A percentile compares a stretch with the other conserved stretches of the same genome.
Evolutionary conservation across 1,140 invertebrate species (phyloP).

Genomic region (Drosophila seguyi): DNA sequence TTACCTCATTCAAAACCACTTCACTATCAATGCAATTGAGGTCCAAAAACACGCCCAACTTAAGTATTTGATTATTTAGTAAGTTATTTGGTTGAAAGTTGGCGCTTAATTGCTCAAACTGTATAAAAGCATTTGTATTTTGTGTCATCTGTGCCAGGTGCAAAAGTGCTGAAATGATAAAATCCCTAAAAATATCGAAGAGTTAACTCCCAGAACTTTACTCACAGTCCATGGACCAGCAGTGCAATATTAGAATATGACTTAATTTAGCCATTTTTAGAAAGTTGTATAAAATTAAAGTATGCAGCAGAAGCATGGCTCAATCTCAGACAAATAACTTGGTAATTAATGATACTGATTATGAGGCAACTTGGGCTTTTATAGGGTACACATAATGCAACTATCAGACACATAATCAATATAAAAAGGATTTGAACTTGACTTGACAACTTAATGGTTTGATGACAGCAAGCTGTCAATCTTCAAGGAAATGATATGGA

Average conservation of each 20-base stretch:
- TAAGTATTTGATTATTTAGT: slow-evolving; percentile 34
- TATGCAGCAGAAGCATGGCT: slow-evolving; percentile 37
- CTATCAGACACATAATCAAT: slow-evolving; percentile 24
- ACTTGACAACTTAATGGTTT: slow-evolving; percentile 40
- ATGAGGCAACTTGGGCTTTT: slow-evolving; percentile 24
- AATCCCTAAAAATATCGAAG: neutral
- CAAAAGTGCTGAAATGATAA: slow-evolving; percentile 45
- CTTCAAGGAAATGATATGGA: neutral
- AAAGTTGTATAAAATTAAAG: slow-evolving; percentile 65
- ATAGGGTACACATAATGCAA: slow-evolving; percentile 47
- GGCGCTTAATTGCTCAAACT: slow-evolving; percentile 42
- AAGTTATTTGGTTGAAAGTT: slow-evolving; percentile 10
- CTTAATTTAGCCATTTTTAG: slow-evolving; percentile 62
- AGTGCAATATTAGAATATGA: slow-evolving; percentile 60
- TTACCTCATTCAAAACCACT: slow-evolving; percentile 52
- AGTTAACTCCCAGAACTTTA: neutral
- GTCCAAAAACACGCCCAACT: slow-evolving; percentile 67
- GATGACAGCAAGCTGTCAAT: slow-evolving; percentile 7
- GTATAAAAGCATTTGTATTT: slow-evolving; percentile 30
- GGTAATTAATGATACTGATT: slow-evolving; percentile 50
- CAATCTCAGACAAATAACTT: neutral
- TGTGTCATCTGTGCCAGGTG: slow-evolving; percentile 31
- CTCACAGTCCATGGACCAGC: slow-evolving; percentile 57
- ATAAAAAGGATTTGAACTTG: slow-evolving; percentile 11
- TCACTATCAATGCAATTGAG: slow-evolving; percentile 61